A percentile compares a stretch with the other conserved stretches of the same genome.
Evolutionary conservation across 2,888 invertebrate species (phyloP).

Genomic region (Drosophila parthenogenetica): DNA sequence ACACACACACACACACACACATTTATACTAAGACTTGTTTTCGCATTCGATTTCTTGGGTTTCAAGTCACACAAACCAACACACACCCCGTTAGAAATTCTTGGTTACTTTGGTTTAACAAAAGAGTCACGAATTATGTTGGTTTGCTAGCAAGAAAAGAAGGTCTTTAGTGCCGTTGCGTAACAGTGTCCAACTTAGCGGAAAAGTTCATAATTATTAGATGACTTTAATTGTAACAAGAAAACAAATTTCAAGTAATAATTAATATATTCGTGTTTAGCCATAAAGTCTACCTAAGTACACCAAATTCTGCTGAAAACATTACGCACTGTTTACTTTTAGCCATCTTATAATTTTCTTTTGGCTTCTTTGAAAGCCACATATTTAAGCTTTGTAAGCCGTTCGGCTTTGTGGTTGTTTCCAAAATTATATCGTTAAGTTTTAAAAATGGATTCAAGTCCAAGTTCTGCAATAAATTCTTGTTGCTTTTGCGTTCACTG

Average conservation of each 20-base stretch:
- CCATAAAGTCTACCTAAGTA: slow-evolving; percentile 2
- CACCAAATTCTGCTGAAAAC: neutral
- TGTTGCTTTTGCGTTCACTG: slow-evolving; percentile 1
- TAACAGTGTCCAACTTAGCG: slow-evolving; percentile 17
- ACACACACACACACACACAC: slow-evolving; percentile 9
- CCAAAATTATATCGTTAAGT: slow-evolving; percentile 18
- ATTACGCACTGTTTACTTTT: slow-evolving; percentile 24
- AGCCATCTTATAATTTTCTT: neutral
- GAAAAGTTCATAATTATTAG: neutral
- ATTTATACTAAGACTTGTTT: neutral
- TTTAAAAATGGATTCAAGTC: slow-evolving; percentile 5
- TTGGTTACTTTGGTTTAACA: slow-evolving; percentile 22
- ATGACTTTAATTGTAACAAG: neutral
- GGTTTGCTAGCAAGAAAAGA: neutral
- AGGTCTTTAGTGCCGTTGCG: slow-evolving; percentile 23
- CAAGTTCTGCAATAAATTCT: slow-evolving; percentile 3
- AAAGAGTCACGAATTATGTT: slow-evolving; percentile 16
- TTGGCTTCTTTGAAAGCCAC: neutral
- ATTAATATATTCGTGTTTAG: neutral
- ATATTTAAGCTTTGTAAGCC: slow-evolving; percentile 25
- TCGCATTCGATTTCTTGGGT: slow-evolving; percentile 40
- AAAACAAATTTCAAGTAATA: slow-evolving; percentile 4
- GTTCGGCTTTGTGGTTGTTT: slow-evolving; percentile 1
- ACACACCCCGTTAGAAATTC: neutral
- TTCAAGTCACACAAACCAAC: slow-evolving; percentile 10